Evolutionary conservation across 1,140 invertebrate genomes (phyloP).

Genomic region (Apis mellifera): Amel_HAv3.1 CM009944.2:1524501-1525000

Average conservation of each 20-base stretch:
- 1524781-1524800: constrained; percentile 38
- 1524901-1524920: not conserved
- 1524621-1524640: constrained; percentile 28
- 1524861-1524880: constrained; percentile 36
- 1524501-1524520: not conserved
- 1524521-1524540: not conserved
- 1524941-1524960: not conserved
- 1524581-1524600: not conserved
- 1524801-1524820: constrained; percentile 38
- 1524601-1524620: constrained; percentile 10
- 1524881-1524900: constrained; percentile 13
- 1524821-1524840: constrained; percentile 25
- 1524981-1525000: no score
- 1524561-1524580: not conserved
- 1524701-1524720: constrained; percentile 76
- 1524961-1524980: not conserved
- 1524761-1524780: constrained; percentile 52
- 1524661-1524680: constrained; percentile 72
- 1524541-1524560: not conserved
- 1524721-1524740: constrained; percentile 58
- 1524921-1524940: constrained; percentile 9
- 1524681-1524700: constrained; percentile 78
- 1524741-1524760: constrained; percentile 34
- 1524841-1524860: not conserved
- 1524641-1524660: constrained; percentile 23